phyloP scores from a whole-genome alignment of 92 coral and sea anemone genomes.

The Ricordea florida region DNA sequence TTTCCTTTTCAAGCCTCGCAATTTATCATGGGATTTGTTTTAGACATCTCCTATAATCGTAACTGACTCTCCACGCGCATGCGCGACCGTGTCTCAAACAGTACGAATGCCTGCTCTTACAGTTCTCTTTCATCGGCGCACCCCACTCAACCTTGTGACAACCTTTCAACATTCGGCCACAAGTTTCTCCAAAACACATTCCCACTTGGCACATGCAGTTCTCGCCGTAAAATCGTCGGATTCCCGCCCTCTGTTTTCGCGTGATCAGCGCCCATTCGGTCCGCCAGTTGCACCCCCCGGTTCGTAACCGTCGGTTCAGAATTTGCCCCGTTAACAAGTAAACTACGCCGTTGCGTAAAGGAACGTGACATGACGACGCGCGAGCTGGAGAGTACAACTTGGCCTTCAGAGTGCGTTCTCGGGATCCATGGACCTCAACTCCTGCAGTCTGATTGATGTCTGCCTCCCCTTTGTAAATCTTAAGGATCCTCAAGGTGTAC shows the following conservation, averaged over 20 bases:
- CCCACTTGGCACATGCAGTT: slow-evolving; percentile 85
- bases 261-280: slow-evolving; percentile 80
- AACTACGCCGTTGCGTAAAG: slow-evolving; percentile 54
- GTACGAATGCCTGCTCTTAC: slow-evolving; percentile 54
- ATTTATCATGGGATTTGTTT: slow-evolving; percentile 45
- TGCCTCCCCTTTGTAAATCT: slow-evolving; percentile 82
- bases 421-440: slow-evolving; percentile 43
- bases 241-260: slow-evolving; percentile 78
- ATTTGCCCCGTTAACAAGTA: slow-evolving; percentile 88
- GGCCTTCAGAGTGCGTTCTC: slow-evolving; percentile 18
- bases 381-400: slow-evolving; percentile 83
- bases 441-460: slow-evolving; percentile 44
- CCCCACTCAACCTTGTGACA: slow-evolving; percentile 49
- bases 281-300: slow-evolving; percentile 81
- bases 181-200: slow-evolving; percentile 70
- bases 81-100: slow-evolving; percentile 52
- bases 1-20: neutral
- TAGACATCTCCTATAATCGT: slow-evolving; percentile 47
- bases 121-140: slow-evolving; percentile 56
- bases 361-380: slow-evolving; percentile 68
- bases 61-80: slow-evolving; percentile 13
- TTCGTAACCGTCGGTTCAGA: slow-evolving; percentile 62
- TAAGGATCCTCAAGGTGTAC: slow-evolving; percentile 83
- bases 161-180: slow-evolving; percentile 26
- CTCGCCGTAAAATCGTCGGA: slow-evolving; percentile 76